Conservation (phyloP, 64 coral and sea anemone genomes). For the Dendrophyllia cribrosa region DNA sequence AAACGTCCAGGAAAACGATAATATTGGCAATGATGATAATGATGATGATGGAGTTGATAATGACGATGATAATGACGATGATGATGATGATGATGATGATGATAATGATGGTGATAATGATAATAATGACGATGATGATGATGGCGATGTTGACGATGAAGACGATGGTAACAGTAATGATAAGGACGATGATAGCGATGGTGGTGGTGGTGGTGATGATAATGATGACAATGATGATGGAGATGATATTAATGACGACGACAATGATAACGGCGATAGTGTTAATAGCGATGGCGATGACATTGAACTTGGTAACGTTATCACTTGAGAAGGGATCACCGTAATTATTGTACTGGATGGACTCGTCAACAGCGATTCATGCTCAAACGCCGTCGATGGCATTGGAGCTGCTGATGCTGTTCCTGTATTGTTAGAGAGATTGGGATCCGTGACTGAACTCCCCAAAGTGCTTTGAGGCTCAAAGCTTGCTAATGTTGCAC, state of each 20-base stretch:
- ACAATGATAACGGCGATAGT: no score
- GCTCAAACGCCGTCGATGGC: background rate
- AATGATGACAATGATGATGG: background rate
- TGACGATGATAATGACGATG: no score
- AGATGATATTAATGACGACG: background rate
- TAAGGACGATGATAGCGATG: no score
- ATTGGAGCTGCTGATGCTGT: background rate
- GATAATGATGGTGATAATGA: background rate
- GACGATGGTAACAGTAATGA: no score
- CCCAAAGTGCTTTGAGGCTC: background rate
- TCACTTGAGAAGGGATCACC: background rate
- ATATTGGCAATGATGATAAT: background rate
- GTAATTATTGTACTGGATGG: background rate
- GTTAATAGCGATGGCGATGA: background rate
- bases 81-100: background rate
- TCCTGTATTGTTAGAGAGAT: background rate
- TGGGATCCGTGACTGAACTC: background rate
- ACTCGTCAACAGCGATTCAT: background rate
- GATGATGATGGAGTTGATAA: background rate
- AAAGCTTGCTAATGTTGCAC: background rate
- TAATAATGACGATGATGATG: background rate
- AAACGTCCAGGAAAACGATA: background rate
- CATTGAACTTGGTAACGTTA: background rate
- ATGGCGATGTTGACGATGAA: background rate
- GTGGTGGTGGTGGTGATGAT: no score